Percentiles rank a stretch among this genome's conserved stretches.
These are phyloP conservation scores for Argopecten irradians DNA, from an alignment of 1,140 invertebrate species.

Conservation along the genomic window DNA sequence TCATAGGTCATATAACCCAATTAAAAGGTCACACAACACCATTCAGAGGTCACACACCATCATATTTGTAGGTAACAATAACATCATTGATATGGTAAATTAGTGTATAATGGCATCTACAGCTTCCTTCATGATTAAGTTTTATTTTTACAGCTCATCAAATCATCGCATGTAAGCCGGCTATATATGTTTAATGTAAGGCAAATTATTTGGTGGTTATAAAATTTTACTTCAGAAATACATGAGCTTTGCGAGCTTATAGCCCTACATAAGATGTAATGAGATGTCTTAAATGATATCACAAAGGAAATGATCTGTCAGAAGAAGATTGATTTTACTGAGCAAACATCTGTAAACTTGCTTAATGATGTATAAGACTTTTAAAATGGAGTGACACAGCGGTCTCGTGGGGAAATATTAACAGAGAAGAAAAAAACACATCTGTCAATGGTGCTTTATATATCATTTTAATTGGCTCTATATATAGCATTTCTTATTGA, in stretches of 20 bases:
- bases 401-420: not conserved
- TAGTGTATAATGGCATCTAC: too few species aligned
- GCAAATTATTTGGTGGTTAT: too few species aligned
- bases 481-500: conserved; percentile 4
- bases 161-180: too few species aligned
- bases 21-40: not conserved
- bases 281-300: not conserved
- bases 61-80: not conserved
- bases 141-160: too few species aligned
- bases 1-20: not conserved
- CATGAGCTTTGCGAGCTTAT: too few species aligned
- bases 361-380: not conserved
- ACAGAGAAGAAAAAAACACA: not conserved
- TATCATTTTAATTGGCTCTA: conserved; percentile 1
- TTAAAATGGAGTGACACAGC: not conserved
- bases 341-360: not conserved
- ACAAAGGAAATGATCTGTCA: not conserved
- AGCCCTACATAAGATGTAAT: too few species aligned
- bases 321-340: not conserved
- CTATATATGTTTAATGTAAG: too few species aligned
- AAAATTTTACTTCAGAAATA: too few species aligned
- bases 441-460: not conserved
- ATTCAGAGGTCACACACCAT: not conserved
- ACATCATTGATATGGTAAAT: too few species aligned
- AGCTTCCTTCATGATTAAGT: too few species aligned